phyloP scores from a whole-genome alignment of 2,888 invertebrate genomes.

The Metacarcinus magister region DNA sequence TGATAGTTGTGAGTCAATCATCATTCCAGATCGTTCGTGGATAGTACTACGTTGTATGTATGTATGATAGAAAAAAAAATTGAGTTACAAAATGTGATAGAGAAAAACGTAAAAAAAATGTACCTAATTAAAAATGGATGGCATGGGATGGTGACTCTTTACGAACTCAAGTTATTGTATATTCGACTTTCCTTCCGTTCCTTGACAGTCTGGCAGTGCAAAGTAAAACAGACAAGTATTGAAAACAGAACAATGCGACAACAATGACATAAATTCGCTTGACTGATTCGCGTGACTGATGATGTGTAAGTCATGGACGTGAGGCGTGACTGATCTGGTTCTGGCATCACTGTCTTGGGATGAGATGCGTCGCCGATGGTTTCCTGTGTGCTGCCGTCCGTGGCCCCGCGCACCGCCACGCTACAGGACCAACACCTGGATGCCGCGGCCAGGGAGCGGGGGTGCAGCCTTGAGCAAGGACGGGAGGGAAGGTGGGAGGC shows the following conservation, averaged over 20 bases:
- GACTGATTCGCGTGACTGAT: background rate
- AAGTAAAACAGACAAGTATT: background rate
- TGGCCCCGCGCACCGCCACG: background rate
- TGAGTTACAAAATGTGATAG: background rate
- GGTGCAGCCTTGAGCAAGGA: background rate
- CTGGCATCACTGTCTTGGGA: background rate
- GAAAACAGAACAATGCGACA: background rate
- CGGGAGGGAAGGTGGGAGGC: background rate
- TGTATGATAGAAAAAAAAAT: background rate
- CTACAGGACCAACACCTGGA: conserved; percentile 32
- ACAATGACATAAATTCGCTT: background rate
- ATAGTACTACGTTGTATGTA: background rate
- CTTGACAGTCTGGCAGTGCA: background rate
- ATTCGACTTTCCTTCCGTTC: background rate
- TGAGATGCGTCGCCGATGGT: background rate
- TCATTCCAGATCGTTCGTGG: background rate
- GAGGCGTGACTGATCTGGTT: background rate
- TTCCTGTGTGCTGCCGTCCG: background rate
- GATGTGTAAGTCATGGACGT: background rate
- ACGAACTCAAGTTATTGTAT: background rate
- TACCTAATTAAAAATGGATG: background rate
- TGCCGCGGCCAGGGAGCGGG: conserved; percentile 11
- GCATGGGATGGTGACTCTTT: background rate
- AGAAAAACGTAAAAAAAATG: background rate
- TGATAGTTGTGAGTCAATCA: too few species aligned